phyloP scores from a whole-genome alignment of 2,797 vertebrate genomes.

The Cercopithecus petaurista region DNA sequence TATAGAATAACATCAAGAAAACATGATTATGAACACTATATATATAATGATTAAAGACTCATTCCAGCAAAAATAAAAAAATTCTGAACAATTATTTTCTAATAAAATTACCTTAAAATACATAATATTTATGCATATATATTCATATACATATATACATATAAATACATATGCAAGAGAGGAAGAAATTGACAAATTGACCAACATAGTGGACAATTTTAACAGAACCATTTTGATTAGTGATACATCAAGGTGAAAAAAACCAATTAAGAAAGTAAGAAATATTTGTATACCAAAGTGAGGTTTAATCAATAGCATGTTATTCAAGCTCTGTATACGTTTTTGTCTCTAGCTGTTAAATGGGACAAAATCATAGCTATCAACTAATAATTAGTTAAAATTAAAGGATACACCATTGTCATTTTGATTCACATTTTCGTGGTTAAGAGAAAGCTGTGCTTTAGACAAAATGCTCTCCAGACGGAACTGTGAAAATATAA shows the following conservation, averaged over 20 bases:
- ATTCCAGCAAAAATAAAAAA: background rate
- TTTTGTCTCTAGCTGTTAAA: background rate
- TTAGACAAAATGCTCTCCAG: background rate
- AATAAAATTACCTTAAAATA: background rate
- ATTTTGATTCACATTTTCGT: background rate
- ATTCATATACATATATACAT: background rate
- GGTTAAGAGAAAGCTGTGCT: background rate
- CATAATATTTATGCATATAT: background rate
- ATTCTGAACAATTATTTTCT: background rate
- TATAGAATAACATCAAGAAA: background rate
- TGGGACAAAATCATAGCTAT: background rate
- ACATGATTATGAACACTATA: background rate
- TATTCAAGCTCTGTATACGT: background rate
- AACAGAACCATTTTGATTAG: background rate
- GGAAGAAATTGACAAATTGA: background rate
- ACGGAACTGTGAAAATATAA: background rate
- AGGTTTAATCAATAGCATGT: background rate
- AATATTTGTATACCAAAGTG: background rate
- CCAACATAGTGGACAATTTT: background rate
- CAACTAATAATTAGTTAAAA: background rate
- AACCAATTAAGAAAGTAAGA: background rate
- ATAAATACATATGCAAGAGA: background rate
- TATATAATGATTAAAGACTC: background rate
- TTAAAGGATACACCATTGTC: background rate
- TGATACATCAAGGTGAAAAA: background rate